A percentile compares a stretch with the other conserved stretches of the same genome.
Evolutionary conservation across 2,113 vertebrate genomes (phyloP).

Genomic region (Fukomys damarensis): DNA sequence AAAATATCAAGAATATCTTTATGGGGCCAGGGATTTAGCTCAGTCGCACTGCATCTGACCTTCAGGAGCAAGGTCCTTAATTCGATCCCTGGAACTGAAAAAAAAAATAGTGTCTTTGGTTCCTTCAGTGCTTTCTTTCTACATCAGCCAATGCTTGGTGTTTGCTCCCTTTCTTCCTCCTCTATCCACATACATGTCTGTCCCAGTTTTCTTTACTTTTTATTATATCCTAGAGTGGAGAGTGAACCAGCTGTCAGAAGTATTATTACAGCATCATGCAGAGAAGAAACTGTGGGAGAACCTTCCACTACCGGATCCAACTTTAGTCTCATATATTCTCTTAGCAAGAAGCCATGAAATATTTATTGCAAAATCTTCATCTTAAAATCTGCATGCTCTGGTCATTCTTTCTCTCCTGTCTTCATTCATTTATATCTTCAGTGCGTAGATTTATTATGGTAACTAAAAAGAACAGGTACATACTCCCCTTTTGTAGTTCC

Average conservation of each 20-base stretch:
- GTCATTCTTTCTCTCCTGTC: not conserved
- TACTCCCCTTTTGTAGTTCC: not conserved
- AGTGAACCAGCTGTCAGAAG: not conserved
- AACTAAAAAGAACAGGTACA: not conserved
- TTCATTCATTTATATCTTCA: not conserved
- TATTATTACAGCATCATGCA: not conserved
- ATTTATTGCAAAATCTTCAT: not conserved
- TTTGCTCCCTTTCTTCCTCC: not conserved
- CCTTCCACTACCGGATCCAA: not conserved
- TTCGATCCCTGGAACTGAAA: too few species aligned
- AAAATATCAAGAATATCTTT: not conserved
- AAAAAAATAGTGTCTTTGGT: too few species aligned
- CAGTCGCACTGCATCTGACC: too few species aligned
- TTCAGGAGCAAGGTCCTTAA: too few species aligned
- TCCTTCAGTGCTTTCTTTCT: not conserved
- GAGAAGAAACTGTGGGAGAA: not conserved
- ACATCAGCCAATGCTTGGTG: not conserved
- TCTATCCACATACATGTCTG: not conserved
- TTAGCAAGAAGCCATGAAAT: not conserved
- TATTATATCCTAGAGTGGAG: not conserved
- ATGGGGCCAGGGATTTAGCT: too few species aligned
- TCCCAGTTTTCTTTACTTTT: not conserved
- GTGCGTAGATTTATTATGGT: not conserved
- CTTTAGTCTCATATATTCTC: not conserved
- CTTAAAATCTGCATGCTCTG: not conserved